phyloP scores from a whole-genome alignment of 2,888 invertebrate genomes.

The Tiliacea aurago region DNA sequence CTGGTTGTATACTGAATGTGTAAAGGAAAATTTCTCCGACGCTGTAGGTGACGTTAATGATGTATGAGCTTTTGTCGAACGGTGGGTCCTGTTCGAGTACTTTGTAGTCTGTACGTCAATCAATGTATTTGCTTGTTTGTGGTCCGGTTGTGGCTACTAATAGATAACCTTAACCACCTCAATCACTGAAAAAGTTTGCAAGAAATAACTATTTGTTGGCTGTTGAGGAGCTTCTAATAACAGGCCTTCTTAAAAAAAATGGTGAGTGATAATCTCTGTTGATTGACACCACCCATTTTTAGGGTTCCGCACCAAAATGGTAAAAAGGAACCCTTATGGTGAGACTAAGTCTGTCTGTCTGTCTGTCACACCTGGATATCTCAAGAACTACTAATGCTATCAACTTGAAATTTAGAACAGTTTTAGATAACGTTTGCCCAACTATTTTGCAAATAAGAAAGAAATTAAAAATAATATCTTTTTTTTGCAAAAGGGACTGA shows the following conservation, averaged over 20 bases:
- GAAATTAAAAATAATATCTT: no score
- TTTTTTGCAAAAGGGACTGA: no score
- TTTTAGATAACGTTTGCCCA: no score
- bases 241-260: rapidly evolving
- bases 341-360: no score
- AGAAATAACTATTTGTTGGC: neutral
- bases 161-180: neutral
- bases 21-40: constrained; percentile 76
- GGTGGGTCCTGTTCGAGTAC: constrained; percentile 54
- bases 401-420: no score
- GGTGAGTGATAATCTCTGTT: neutral
- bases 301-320: no score
- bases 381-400: no score
- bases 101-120: constrained; percentile 49
- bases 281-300: neutral
- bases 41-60: constrained; percentile 66
- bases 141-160: neutral
- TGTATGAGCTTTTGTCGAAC: constrained; percentile 66
- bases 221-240: neutral
- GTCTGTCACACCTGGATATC: no score
- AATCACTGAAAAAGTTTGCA: neutral
- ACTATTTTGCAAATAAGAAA: no score
- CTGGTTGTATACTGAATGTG: constrained; percentile 75
- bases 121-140: constrained; percentile 21
- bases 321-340: no score